Conservation (phyloP, 64 coral and sea anemone genomes). For the Dendrophyllia cribrosa region DNA sequence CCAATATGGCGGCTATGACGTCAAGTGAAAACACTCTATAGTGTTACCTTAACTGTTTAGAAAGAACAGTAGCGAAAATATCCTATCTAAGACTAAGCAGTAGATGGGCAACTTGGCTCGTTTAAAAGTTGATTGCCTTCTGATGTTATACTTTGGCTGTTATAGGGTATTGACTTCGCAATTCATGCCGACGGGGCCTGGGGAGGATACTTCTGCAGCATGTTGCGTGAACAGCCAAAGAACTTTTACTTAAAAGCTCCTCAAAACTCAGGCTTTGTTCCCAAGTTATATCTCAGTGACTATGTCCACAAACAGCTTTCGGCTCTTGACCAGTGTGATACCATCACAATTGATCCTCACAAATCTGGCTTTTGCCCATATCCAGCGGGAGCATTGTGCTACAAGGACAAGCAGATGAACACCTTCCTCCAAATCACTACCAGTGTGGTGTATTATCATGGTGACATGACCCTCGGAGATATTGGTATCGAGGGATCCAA, state of each 20-base stretch:
- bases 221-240: background rate
- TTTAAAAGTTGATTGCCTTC: too few relatives aligned
- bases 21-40: too few relatives aligned
- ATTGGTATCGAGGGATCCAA: slow-evolving; percentile 88
- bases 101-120: too few relatives aligned
- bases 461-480: slow-evolving; percentile 72
- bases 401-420: slow-evolving; percentile 75
- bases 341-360: slow-evolving; percentile 86
- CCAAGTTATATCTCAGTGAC: slow-evolving; percentile 35
- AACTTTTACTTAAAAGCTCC: background rate
- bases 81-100: too few relatives aligned
- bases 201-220: slow-evolving; percentile 77
- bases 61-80: too few relatives aligned
- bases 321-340: slow-evolving; percentile 57
- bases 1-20: too few relatives aligned
- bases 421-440: slow-evolving; percentile 61
- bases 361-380: slow-evolving; percentile 87
- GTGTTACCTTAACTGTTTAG: too few relatives aligned
- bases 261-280: slow-evolving; percentile 40
- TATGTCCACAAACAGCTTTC: slow-evolving; percentile 38
- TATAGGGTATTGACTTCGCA: slow-evolving; percentile 51
- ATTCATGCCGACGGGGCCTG: slow-evolving; percentile 60
- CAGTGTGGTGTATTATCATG: slow-evolving; percentile 70
- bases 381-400: slow-evolving; percentile 77
- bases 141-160: background rate